phyloP scores from a whole-genome alignment of 2,113 vertebrate genomes.

The Dasyornis broadbenti region DNA sequence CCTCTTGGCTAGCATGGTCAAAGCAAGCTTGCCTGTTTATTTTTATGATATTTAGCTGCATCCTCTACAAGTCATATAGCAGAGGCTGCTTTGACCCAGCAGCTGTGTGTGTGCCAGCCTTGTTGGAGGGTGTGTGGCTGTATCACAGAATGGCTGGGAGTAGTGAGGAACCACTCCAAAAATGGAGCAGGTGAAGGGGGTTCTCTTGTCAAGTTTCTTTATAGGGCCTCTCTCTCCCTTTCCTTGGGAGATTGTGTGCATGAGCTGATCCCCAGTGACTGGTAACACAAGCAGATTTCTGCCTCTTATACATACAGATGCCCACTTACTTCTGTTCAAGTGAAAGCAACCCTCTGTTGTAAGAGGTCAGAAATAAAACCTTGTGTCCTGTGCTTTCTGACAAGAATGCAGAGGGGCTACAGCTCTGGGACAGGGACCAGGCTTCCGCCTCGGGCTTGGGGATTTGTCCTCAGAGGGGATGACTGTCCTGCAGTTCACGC shows the following conservation, averaged over 20 bases:
- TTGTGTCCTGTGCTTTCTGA: fast-evolving
- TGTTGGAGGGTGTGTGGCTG: fast-evolving
- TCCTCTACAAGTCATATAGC: fast-evolving
- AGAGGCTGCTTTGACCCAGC: neutral
- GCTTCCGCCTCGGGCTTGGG: fast-evolving
- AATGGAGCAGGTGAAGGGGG: neutral
- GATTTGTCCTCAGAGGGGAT: neutral
- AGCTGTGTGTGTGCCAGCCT: neutral
- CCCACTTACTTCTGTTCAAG: neutral
- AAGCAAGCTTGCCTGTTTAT: neutral
- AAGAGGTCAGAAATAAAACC: neutral
- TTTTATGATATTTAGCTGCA: neutral
- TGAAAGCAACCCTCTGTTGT: neutral
- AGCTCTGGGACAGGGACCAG: neutral
- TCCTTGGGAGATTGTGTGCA: neutral
- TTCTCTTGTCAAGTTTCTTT: neutral
- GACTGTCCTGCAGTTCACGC: fast-evolving
- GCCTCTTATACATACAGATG: neutral
- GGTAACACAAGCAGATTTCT: neutral
- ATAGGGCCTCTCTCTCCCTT: neutral
- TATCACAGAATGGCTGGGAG: neutral
- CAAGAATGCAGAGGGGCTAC: neutral
- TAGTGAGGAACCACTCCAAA: neutral
- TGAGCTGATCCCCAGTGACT: neutral
- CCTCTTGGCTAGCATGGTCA: neutral